phyloP scores from a whole-genome alignment of 2,113 vertebrate genomes.

The Zapus hudsonius region DNA sequence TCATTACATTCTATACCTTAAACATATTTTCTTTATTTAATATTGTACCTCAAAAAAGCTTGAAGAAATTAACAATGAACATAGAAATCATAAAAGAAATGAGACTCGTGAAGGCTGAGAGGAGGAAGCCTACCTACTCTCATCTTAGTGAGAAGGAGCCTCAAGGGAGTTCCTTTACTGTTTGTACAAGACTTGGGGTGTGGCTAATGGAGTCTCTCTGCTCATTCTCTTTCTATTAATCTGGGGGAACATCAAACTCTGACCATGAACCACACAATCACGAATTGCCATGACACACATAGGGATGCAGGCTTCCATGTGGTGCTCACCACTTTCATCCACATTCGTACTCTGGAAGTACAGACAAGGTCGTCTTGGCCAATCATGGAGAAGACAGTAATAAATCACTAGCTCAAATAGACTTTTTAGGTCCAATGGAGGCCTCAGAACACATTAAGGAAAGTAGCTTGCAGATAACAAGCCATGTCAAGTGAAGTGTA shows the following conservation, averaged over 20 bases:
- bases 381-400: background rate
- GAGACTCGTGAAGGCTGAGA: background rate
- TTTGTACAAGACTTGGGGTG: background rate
- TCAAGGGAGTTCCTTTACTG: background rate
- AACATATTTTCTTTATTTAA: background rate
- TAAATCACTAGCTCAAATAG: constrained; percentile 45
- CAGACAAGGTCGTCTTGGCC: constrained; percentile 28
- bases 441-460: constrained; percentile 67
- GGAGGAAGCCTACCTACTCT: background rate
- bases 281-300: background rate
- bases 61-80: background rate
- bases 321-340: background rate
- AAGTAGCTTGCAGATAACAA: constrained; percentile 61
- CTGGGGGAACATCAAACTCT: background rate
- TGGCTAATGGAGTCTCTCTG: background rate
- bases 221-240: background rate
- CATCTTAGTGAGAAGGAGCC: background rate
- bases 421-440: constrained; percentile 1
- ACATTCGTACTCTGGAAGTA: background rate
- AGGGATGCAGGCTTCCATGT: background rate
- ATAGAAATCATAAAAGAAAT: background rate
- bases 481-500: constrained; percentile 44
- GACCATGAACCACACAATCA: background rate
- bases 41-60: background rate
- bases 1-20: background rate